A percentile compares a stretch with the other conserved stretches of the same genome.
phyloP scores from a whole-genome alignment of 2,888 invertebrate species.

The Mimachlamys varia region DNA sequence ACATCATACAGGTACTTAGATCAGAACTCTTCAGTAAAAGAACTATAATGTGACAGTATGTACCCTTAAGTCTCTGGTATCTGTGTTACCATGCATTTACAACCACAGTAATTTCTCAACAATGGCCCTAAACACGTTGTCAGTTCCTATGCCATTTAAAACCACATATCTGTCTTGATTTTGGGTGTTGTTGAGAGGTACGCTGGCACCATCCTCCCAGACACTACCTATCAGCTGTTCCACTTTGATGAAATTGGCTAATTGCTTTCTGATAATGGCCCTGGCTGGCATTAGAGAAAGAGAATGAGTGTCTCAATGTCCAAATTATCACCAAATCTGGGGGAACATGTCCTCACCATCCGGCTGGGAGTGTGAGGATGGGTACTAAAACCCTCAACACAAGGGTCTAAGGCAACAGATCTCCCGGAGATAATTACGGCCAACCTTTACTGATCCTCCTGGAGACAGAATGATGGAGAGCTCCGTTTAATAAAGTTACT shows the following conservation, averaged over 20 bases:
- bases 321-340: not conserved
- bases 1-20: too few species aligned
- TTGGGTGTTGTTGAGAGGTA: not conserved
- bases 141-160: not conserved
- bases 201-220: not conserved
- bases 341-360: not conserved
- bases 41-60: not conserved
- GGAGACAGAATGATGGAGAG: not conserved
- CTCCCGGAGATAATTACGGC: not conserved
- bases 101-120: not conserved
- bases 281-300: not conserved
- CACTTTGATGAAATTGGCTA: constrained; percentile 8
- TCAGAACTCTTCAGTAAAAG: not conserved
- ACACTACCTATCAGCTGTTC: constrained; percentile 11
- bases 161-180: not conserved
- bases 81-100: not conserved
- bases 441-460: not conserved
- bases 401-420: not conserved
- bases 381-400: not conserved
- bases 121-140: not conserved
- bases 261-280: constrained; percentile 11
- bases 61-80: not conserved
- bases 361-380: not conserved
- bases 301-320: constrained; percentile 28
- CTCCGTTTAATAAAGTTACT: not conserved